Percentiles rank a stretch among this genome's conserved stretches.
These are phyloP conservation scores for Neosilurus hyrtlii DNA, from an alignment of 2,797 vertebrate genomes.

Conservation along the genomic window DNA sequence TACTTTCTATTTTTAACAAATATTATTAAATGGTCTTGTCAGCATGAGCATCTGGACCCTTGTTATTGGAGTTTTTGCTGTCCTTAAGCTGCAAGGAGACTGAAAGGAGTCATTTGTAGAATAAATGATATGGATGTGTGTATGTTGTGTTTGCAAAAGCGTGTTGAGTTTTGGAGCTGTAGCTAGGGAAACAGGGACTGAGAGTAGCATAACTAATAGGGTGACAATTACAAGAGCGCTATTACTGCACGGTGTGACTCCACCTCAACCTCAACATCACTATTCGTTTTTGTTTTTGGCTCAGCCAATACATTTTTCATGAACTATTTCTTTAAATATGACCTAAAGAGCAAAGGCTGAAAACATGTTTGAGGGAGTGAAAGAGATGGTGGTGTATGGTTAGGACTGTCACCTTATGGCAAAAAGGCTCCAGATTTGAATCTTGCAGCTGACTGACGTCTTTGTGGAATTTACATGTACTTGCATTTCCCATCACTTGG, in stretches of 20 bases:
- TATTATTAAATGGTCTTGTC: too few relatives aligned
- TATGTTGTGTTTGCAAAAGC: slow-evolving; percentile 72
- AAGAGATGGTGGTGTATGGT: not conserved
- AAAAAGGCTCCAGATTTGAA: too few relatives aligned
- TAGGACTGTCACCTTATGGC: too few relatives aligned
- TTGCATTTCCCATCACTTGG: too few relatives aligned
- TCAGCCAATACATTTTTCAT: slow-evolving; percentile 53
- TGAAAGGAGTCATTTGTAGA: slow-evolving; percentile 69
- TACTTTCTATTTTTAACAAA: too few relatives aligned
- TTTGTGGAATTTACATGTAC: too few relatives aligned
- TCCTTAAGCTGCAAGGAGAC: not conserved
- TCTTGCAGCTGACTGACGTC: too few relatives aligned
- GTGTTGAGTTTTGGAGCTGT: slow-evolving; percentile 60
- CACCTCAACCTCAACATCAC: not conserved
- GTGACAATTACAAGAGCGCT: slow-evolving; percentile 74
- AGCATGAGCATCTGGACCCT: too few relatives aligned
- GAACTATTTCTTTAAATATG: slow-evolving; percentile 2
- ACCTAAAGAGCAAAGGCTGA: not conserved
- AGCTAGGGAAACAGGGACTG: slow-evolving; percentile 71
- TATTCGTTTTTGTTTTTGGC: slow-evolving; percentile 55
- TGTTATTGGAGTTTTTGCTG: too few relatives aligned
- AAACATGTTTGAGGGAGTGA: not conserved
- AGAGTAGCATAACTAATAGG: slow-evolving; percentile 76
- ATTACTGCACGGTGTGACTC: slow-evolving; percentile 70
- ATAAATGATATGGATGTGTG: slow-evolving; percentile 70